Conservation (phyloP, 2,113 vertebrate genomes). For the Chloebia gouldiae region DNA sequence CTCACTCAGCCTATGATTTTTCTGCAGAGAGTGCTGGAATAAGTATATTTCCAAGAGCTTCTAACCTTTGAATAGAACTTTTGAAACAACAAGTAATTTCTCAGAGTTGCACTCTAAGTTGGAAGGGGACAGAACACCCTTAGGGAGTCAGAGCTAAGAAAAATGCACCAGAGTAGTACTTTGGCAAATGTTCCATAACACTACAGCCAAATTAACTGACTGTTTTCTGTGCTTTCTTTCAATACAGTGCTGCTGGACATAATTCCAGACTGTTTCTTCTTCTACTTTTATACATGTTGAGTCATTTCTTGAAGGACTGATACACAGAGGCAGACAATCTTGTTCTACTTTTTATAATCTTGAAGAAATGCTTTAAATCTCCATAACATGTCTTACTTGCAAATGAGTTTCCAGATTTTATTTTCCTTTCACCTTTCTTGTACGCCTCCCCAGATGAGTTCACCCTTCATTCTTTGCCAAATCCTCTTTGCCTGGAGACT, state of each 20-base stretch:
- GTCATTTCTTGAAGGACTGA: not conserved
- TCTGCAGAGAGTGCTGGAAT: not conserved
- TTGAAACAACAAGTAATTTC: conserved; percentile 29
- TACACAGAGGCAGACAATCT: not conserved
- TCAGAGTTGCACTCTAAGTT: not conserved
- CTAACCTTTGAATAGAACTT: not conserved
- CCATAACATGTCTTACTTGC: not conserved
- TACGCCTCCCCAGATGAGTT: not conserved
- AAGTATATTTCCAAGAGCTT: not conserved
- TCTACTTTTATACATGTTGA: not conserved
- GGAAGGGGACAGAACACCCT: conserved; percentile 2
- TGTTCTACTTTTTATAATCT: not conserved
- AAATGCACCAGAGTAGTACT: conserved; percentile 5
- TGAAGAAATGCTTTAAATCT: not conserved
- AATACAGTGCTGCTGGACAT: not conserved
- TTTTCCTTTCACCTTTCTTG: not conserved
- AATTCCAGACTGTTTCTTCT: not conserved
- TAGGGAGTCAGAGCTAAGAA: conserved; percentile 15
- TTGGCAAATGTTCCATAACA: conserved; percentile 35
- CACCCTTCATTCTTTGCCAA: conserved; percentile 21
- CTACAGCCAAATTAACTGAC: conserved; percentile 30
- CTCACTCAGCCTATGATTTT: not conserved
- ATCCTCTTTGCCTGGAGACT: not conserved
- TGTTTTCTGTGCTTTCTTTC: not conserved
- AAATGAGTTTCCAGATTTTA: not conserved